These are phyloP conservation scores for Polypterus bichir DNA, from an alignment of 2,113 vertebrate genomes.

Conservation along the genomic window DNA sequence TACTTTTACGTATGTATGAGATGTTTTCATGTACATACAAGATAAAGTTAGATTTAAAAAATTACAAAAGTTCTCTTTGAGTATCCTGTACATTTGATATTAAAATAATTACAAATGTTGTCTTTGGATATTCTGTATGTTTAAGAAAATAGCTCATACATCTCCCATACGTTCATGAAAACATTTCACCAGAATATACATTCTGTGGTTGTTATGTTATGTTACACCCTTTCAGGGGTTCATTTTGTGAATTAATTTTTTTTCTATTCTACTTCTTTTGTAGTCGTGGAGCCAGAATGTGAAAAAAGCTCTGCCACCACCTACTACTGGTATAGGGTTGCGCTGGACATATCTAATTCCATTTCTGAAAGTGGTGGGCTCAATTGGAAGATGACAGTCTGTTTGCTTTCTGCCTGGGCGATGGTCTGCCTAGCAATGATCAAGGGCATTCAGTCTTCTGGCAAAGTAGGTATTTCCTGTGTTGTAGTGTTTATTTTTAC, in stretches of 20 bases:
- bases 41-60: no score
- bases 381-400: constrained; percentile 91
- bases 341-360: constrained; percentile 79
- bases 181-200: no score
- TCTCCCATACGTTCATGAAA: no score
- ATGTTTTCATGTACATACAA: no score
- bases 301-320: constrained; percentile 93
- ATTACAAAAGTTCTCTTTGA: no score
- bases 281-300: constrained; percentile 86
- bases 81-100: no score
- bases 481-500: background rate
- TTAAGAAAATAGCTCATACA: no score
- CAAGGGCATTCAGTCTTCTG: constrained; percentile 95
- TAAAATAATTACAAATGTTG: no score
- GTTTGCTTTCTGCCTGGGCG: constrained; percentile 77
- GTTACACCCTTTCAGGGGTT: no score
- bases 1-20: no score
- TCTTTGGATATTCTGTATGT: no score
- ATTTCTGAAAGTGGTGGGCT: constrained; percentile 82
- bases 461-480: constrained; percentile 66
- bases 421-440: constrained; percentile 95
- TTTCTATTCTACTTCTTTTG: constrained; percentile 17
- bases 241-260: background rate
- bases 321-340: constrained; percentile 91
- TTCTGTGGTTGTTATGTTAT: no score